phyloP scores from a whole-genome alignment of 2,888 invertebrate genomes.

The Lutraria lutraria region DNA sequence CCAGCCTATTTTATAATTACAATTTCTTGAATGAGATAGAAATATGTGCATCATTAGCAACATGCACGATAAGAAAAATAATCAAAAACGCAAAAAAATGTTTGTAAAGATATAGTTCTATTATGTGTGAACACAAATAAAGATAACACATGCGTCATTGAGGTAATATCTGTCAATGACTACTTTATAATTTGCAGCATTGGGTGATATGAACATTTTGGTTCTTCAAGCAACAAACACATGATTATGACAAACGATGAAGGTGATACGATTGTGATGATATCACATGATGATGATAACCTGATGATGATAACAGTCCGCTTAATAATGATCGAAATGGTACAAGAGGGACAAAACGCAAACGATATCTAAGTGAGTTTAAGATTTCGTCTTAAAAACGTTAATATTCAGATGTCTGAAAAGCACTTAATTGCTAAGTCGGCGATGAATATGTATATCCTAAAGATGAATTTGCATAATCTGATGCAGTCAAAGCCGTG shows the following conservation, averaged over 20 bases:
- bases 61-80: background rate
- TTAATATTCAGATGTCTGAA: background rate
- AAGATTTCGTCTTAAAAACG: background rate
- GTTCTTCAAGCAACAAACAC: background rate
- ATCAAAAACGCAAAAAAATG: background rate
- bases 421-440: background rate
- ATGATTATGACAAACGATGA: too few species aligned
- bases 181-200: background rate
- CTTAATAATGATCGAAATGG: background rate
- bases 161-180: background rate
- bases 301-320: background rate
- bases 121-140: background rate
- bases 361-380: background rate
- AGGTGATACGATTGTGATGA: too few species aligned
- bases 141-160: background rate
- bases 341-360: background rate
- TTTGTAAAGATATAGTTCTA: background rate
- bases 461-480: background rate
- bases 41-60: background rate
- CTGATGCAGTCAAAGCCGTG: background rate
- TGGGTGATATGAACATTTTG: background rate
- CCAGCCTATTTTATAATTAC: too few species aligned
- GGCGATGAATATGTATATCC: background rate
- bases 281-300: too few species aligned
- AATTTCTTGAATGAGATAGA: too few species aligned